These are phyloP conservation scores for Potamilus streckersoni DNA, from an alignment of 1,140 invertebrate genomes.

Conservation along the genomic window DNA sequence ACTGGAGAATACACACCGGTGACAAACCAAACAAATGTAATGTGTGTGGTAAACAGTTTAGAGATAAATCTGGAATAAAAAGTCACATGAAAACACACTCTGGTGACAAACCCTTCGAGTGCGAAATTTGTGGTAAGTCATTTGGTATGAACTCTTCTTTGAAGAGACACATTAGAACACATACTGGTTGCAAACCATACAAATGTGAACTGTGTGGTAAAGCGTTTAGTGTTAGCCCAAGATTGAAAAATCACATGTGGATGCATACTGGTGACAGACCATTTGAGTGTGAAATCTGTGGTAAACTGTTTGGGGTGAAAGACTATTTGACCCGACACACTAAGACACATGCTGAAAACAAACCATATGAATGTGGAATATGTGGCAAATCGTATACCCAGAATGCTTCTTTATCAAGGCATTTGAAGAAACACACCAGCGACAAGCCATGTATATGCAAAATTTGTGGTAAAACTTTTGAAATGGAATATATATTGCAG, in stretches of 20 bases:
- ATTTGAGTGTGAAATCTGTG: slow-evolving; percentile 20
- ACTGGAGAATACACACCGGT: slow-evolving; percentile 76
- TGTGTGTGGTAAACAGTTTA: slow-evolving; percentile 89
- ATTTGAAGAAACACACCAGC: slow-evolving; percentile 6
- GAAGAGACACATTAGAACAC: slow-evolving; percentile 74
- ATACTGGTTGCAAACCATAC: slow-evolving; percentile 11
- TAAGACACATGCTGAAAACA: slow-evolving; percentile 1
- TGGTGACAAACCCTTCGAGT: slow-evolving; percentile 70
- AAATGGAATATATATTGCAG: not conserved
- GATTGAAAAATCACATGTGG: slow-evolving; percentile 17
- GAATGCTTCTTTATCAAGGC: slow-evolving; percentile 3
- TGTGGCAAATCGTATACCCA: not conserved
- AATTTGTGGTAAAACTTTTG: not conserved
- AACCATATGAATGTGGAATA: slow-evolving; percentile 7
- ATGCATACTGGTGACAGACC: slow-evolving; percentile 26
- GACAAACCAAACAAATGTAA: slow-evolving; percentile 90
- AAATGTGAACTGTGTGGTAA: slow-evolving; percentile 21
- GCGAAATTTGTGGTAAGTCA: slow-evolving; percentile 87
- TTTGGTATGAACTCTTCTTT: slow-evolving; percentile 89
- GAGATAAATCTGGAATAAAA: slow-evolving; percentile 72
- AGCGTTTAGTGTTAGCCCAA: not conserved
- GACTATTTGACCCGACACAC: slow-evolving; percentile 4
- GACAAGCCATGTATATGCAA: slow-evolving; percentile 1
- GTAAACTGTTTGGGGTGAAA: slow-evolving; percentile 11
- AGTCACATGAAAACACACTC: slow-evolving; percentile 20